These are phyloP conservation scores for Otolemur garnettii DNA, from an alignment of 2,113 vertebrate species.

Conservation along the genomic window DNA sequence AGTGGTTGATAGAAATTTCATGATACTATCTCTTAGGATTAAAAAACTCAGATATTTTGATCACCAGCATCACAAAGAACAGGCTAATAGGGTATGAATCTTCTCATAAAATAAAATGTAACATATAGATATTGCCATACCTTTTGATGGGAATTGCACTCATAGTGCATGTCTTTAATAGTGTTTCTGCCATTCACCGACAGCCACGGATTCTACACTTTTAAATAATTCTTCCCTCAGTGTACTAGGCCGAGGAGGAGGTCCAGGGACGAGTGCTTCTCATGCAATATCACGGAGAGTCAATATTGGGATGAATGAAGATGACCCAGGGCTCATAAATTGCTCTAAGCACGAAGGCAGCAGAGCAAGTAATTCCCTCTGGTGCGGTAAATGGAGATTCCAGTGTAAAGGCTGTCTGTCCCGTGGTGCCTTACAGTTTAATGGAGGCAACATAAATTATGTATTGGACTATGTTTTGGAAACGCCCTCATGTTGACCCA, in stretches of 20 bases:
- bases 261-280: not conserved
- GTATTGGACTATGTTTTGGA: slow-evolving; percentile 5
- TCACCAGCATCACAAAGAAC: not conserved
- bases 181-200: not conserved
- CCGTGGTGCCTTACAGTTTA: not conserved
- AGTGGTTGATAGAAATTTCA: not conserved
- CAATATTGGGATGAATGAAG: not conserved
- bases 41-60: not conserved
- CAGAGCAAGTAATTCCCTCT: not conserved
- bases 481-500: not conserved
- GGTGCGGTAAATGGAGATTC: not conserved
- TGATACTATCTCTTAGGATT: not conserved
- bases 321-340: not conserved
- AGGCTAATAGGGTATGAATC: not conserved
- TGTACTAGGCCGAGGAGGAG: not conserved
- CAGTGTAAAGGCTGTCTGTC: not conserved
- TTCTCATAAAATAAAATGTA: slow-evolving; percentile 38
- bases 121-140: not conserved
- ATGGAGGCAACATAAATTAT: slow-evolving; percentile 27
- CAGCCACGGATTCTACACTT: not conserved
- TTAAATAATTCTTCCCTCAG: not conserved
- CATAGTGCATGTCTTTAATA: not conserved
- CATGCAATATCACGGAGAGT: not conserved
- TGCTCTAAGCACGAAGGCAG: not conserved
- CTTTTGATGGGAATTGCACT: not conserved